These are phyloP conservation scores for Galleria mellonella DNA, from an alignment of 1,140 invertebrate species.

Conservation along the genomic window DNA sequence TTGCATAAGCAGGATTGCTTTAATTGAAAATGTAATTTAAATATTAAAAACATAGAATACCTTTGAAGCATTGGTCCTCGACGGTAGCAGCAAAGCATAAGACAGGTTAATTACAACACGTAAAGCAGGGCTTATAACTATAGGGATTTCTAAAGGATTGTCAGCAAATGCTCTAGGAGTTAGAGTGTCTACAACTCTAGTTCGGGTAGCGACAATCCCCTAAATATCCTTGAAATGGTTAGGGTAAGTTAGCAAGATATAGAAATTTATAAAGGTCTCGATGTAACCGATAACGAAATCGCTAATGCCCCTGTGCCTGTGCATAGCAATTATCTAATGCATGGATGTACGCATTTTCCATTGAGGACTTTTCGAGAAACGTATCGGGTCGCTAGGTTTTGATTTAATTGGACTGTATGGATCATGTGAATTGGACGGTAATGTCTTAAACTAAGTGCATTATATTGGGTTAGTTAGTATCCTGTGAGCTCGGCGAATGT, in stretches of 20 bases:
- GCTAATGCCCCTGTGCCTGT: background rate
- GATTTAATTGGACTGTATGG: constrained; percentile 19
- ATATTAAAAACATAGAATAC: constrained; percentile 49
- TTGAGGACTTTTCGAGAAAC: background rate
- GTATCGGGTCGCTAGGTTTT: background rate
- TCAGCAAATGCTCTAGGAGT: constrained; percentile 7
- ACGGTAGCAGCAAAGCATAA: constrained; percentile 66
- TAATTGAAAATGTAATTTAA: constrained; percentile 29
- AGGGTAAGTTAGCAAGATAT: constrained; percentile 29
- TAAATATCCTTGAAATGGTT: constrained; percentile 27
- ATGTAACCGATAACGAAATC: constrained; percentile 2
- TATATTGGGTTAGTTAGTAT: constrained; percentile 78
- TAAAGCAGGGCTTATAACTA: constrained; percentile 49
- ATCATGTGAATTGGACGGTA: constrained; percentile 39
- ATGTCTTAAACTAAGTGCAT: constrained; percentile 55
- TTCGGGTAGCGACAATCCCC: constrained; percentile 10
- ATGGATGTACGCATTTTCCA: constrained; percentile 3
- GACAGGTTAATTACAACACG: constrained; percentile 65
- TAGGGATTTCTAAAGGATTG: constrained; percentile 33
- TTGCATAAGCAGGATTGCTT: constrained; percentile 39
- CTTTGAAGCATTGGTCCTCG: constrained; percentile 65
- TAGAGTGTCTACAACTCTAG: background rate
- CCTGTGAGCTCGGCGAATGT: constrained; percentile 93
- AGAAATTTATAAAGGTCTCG: constrained; percentile 20
- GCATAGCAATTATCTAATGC: constrained; percentile 7